phyloP scores from a whole-genome alignment of 1,140 invertebrate species.

The Vanessa atalanta region DNA sequence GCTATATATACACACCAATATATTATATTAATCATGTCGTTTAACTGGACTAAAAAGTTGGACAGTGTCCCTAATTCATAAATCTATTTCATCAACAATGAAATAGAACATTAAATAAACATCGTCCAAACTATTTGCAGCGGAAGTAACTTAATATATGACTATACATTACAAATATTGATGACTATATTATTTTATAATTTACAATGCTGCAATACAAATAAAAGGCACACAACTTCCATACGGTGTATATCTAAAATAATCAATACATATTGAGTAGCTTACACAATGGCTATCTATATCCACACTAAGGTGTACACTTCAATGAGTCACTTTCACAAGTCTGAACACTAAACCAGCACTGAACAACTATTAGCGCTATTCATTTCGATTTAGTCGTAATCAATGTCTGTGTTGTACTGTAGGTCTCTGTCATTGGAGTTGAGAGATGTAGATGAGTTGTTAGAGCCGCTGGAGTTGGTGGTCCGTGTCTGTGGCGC shows the following conservation, averaged over 20 bases:
- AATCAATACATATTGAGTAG: neutral
- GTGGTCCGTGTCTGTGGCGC: conserved; percentile 34
- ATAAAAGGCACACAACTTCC: conserved; percentile 32
- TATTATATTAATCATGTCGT: conserved; percentile 6
- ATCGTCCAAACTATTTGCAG: conserved; percentile 24
- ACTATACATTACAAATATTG: conserved; percentile 25
- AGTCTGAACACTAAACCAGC: conserved; percentile 18
- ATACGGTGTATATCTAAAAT: conserved; percentile 1
- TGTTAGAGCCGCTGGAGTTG: conserved; percentile 42
- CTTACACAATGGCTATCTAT: conserved; percentile 9
- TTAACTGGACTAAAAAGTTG: conserved; percentile 14
- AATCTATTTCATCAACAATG: conserved; percentile 10
- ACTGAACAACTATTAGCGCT: conserved; percentile 16
- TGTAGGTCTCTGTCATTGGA: conserved; percentile 48
- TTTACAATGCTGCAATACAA: conserved; percentile 29
- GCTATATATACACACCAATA: conserved; percentile 26
- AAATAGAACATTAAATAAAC: conserved; percentile 18
- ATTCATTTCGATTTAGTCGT: conserved; percentile 48
- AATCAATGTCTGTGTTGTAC: conserved; percentile 74
- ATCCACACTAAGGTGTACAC: neutral
- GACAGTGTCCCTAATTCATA: neutral
- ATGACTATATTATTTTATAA: conserved; percentile 23
- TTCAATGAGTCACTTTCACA: conserved; percentile 13
- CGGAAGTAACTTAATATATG: conserved; percentile 1
- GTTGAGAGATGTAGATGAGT: conserved; percentile 45